These are phyloP conservation scores for Elymnias hypermnestra DNA, from an alignment of 1,140 invertebrate genomes.

Conservation along the genomic window DNA sequence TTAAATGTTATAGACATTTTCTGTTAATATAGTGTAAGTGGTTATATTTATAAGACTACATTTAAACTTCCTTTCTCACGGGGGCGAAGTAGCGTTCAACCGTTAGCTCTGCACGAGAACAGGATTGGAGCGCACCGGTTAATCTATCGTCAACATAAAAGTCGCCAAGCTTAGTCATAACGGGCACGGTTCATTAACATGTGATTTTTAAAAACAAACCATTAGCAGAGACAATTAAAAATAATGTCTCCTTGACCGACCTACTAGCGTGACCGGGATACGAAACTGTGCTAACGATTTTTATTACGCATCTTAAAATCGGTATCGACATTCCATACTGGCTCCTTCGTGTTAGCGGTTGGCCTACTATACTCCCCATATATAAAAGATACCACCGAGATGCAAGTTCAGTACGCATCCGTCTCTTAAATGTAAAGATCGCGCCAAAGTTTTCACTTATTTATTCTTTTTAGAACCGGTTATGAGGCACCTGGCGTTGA, in stretches of 20 bases:
- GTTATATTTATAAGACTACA: too few relatives aligned
- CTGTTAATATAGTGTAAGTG: too few relatives aligned
- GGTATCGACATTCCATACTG: constrained; percentile 40
- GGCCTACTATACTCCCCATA: constrained; percentile 58
- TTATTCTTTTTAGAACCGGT: constrained; percentile 60
- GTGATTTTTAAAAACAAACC: constrained; percentile 30
- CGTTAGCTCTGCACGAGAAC: constrained; percentile 4
- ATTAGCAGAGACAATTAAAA: constrained; percentile 50
- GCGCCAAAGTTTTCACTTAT: constrained; percentile 33
- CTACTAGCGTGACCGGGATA: constrained; percentile 52
- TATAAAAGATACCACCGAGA: constrained; percentile 56
- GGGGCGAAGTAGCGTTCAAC: constrained; percentile 1
- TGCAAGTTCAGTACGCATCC: constrained; percentile 47
- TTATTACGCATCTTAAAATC: constrained; percentile 62
- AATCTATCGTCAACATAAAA: background rate
- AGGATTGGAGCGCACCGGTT: background rate
- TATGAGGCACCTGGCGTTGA: constrained; percentile 45
- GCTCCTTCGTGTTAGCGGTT: constrained; percentile 57
- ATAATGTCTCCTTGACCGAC: constrained; percentile 52
- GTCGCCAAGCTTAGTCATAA: constrained; percentile 22
- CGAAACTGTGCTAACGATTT: constrained; percentile 61
- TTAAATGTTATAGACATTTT: too few relatives aligned
- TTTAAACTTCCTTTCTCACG: background rate
- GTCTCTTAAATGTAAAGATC: constrained; percentile 44
- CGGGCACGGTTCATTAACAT: constrained; percentile 25